Evolutionary conservation across 2,797 vertebrate genomes (phyloP).

Genomic region (Kryptopterus vitreolus): DNA sequence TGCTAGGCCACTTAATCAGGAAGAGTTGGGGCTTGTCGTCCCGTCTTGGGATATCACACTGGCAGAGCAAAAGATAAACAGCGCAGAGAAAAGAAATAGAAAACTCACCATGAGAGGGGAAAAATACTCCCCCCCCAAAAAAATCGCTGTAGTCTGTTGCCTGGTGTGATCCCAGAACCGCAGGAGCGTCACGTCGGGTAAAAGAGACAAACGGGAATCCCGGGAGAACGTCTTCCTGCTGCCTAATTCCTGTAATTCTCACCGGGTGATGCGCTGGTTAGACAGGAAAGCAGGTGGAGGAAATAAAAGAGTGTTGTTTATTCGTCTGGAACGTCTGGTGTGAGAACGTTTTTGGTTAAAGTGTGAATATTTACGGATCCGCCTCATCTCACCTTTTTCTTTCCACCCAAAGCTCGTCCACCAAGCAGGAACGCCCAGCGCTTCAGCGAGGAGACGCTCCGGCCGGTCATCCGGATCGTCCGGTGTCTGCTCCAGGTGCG

Average conservation of each 20-base stretch:
- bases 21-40: constrained; percentile 13
- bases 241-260: constrained; percentile 35
- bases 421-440: constrained; percentile 8
- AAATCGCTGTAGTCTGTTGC: constrained; percentile 6
- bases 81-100: constrained; percentile 16
- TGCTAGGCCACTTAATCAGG: constrained; percentile 21
- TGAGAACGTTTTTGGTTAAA: not conserved
- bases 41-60: constrained; percentile 26
- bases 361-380: not conserved
- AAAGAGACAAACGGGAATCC: constrained; percentile 46
- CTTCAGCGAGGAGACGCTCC: not conserved
- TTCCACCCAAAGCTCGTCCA: not conserved
- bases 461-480: not conserved
- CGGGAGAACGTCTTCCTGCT: constrained; percentile 10
- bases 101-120: constrained; percentile 1
- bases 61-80: not conserved
- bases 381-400: not conserved
- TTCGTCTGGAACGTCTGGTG: no score
- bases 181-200: not conserved
- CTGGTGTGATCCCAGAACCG: constrained; percentile 9
- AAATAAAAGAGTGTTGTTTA: no score
- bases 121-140: constrained; percentile 27
- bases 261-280: constrained; percentile 29
- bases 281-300: no score
- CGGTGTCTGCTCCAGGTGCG: not conserved